Base-by-base conservation (phyloP, 2,113 vertebrate genomes). In the Cettia cetti region DNA sequence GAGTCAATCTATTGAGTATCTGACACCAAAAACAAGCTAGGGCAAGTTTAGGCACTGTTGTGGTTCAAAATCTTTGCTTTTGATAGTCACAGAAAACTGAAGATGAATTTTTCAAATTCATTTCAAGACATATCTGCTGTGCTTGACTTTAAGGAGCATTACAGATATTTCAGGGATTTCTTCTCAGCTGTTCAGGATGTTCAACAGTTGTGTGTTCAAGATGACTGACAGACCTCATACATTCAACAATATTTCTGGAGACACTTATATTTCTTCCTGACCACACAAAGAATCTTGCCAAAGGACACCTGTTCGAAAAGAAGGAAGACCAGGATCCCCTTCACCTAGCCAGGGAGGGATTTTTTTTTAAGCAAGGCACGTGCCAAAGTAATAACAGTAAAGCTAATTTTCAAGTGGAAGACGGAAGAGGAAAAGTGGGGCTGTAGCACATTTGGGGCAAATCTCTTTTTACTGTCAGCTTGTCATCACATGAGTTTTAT, bases 381-480 rank as follows among this genome's bases (percentile, higher is more conserved):
- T 68, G 90, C 56, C 61, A 6, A 95, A 93, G 63, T 74, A 94
- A 74, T 90, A 90, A 90, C 45, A 86, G 3, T 86, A 80, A 92
- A 90, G 75, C 19, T 86, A 86, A 95, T 83, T 96, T 95, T 95
- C 76, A 81, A 37, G 19, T 39, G 27, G 71, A 22, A 94, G 13
- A 83, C 17, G 7, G 45, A 87, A 87, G 69, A 76, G 71, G 75
- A 92, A 93, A 92, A 92, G 44, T 0, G 24, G 26, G 50, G 30
- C 68, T 89, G 63, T 88, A 75, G 57, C 56, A 86, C 95, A 88
- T 92, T 97, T 86, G 68, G 76, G 95, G 79, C 60, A 96, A 94
- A 94, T 93, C 68, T 95, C 86, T 75, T 94, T 92, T 93, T 96
- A 94, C 90, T 90, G n/a, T 93, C 93, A 93, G 85, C 85, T 81